Base-by-base conservation (phyloP, 2,888 invertebrate species). In the Diplolepis rosae region DNA sequence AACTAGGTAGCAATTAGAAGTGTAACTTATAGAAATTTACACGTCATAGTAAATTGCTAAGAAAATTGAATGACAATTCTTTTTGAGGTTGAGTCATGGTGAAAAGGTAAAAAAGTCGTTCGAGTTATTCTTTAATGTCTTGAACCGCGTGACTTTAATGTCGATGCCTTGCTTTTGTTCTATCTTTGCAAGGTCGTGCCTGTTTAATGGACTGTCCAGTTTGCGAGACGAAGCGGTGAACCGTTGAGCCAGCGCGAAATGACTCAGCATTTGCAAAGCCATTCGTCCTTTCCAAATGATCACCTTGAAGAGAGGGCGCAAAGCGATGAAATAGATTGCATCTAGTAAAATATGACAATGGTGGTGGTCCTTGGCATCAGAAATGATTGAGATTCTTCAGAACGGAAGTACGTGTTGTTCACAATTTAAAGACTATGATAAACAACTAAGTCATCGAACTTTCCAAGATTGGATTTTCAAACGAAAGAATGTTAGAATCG, bases 161-260 rank as follows among this genome's bases (percentile, higher is more conserved):
- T 22, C 32, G 35, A 54, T 15, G 18, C 18, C 15, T 32, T 42
- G n/a, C 39, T 54, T 54, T 56, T 56, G 18, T 22, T n/a, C 56
- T 9, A 13, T 13, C 11, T 13, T 32, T 32, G 28, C 30, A 54
- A 56, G 56, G 22, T 35, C 35, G 56, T 65, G 65, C 71, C 67
- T 77, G 77, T 75, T 75, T 77, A 80, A 77, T 80, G 77, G 74
- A 71, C 74, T 74, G 73, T 74, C 72, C 79, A 79, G 77, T 71
- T 72, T 70, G 70, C 75, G 75, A 76, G 72, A 80, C 76, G 78
- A 76, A 56, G 18, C 51, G 13, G 18, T 48, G 45, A 48, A 65
- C 28, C 81, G 72, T 79, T 80, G 79, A 81, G 78, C 79, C 74
- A 69, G 54, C 68, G 68, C 70, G 48, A 78, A 76, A 54, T 80